Evolutionary conservation across 2,113 vertebrate species (phyloP), one percentile per base, ranked within the genome.

Genomic region (Trogon surrucura): DNA sequence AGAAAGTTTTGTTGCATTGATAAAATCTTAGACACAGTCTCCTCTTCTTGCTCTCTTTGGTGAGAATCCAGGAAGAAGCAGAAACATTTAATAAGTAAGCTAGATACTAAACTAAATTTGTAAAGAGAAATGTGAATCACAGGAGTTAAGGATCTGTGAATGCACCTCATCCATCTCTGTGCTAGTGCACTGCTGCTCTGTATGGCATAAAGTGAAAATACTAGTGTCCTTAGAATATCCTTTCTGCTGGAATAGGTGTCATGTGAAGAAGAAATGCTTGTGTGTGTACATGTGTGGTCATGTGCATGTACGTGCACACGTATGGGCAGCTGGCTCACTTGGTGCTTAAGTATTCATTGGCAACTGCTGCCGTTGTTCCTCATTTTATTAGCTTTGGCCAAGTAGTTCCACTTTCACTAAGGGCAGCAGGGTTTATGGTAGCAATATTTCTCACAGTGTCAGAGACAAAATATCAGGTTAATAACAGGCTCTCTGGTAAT

Each of bases 331-430:
- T 93, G 84, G 91, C 48, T 66, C 60, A 51, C 91, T 88, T 91
- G 93, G 82, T 95, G 69, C 91, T 96, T 91, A 94, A 91, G 65
- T 94, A 96, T 97, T 98, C 93, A 93, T 62, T 96, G 96, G 89
- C 95, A 92, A 93, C 95, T 94, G 91, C 88, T 94, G 86, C 94
- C 88, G 45, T 88, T 95, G 94, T 94, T 95, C 85, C 91, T 96
- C 90, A 74, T 95, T 98, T 98, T 98, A 98, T 97, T 98, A 97
- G 96, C 91, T 98, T 98, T 98, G 92, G 80, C 93, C 95, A 96
- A 97, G 97, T 96, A 95, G 94, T 97, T 97, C 89, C 94, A 95
- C 93, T 97, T 98, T 96, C 96, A 97, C 96, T 96, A 94, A 97
- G 96, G 96, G 93, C 97, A 97, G 86, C 47, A 27, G 51, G 95